These are phyloP conservation scores for Hippoglossus stenolepis DNA, from an alignment of 2,113 vertebrate species.

Conservation along the genomic window DNA sequence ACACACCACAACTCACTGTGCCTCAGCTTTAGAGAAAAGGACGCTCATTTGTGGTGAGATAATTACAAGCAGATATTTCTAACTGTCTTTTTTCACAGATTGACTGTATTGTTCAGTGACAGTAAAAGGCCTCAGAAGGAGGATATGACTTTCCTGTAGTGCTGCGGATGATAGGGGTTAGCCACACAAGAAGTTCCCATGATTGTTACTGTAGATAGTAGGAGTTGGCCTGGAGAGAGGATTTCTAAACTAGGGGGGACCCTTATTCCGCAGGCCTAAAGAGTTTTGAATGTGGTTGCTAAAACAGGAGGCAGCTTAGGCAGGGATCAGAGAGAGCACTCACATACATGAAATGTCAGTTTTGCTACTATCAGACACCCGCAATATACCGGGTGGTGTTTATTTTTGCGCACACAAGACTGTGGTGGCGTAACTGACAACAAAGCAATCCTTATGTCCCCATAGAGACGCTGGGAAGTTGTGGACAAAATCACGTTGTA, in stretches of 20 bases:
- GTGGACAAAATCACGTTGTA: slow-evolving; percentile 56
- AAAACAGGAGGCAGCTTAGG: slow-evolving; percentile 57
- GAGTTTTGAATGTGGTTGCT: slow-evolving; percentile 56
- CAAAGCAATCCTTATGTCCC: slow-evolving; percentile 53
- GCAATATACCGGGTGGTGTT: slow-evolving; percentile 38
- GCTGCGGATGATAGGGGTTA: slow-evolving; percentile 38
- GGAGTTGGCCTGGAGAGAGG: slow-evolving; percentile 35
- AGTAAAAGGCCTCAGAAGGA: slow-evolving; percentile 35
- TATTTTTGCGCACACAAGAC: slow-evolving; percentile 30
- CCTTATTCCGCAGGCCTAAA: slow-evolving; percentile 45
- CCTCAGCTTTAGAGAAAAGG: slow-evolving; percentile 21
- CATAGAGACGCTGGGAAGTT: slow-evolving; percentile 56
- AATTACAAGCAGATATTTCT: slow-evolving; percentile 49
- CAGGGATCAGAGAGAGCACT: slow-evolving; percentile 40
- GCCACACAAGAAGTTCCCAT: slow-evolving; percentile 62
- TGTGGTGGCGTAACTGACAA: slow-evolving; percentile 40
- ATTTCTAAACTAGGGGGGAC: slow-evolving; percentile 44
- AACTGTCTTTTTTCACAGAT: slow-evolving; percentile 34
- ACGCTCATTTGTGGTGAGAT: slow-evolving; percentile 49
- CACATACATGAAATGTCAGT: slow-evolving; percentile 55
- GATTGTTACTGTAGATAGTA: slow-evolving; percentile 54
- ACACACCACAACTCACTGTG: slow-evolving; percentile 28
- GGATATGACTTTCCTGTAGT: slow-evolving; percentile 19
- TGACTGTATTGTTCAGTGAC: slow-evolving; percentile 45
- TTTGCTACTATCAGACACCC: slow-evolving; percentile 33